Percentiles rank a stretch among this genome's conserved stretches.
These are phyloP conservation scores for Temnothorax rugatulus DNA, from an alignment of 2,888 invertebrate genomes.

Conservation along the genomic window DNA sequence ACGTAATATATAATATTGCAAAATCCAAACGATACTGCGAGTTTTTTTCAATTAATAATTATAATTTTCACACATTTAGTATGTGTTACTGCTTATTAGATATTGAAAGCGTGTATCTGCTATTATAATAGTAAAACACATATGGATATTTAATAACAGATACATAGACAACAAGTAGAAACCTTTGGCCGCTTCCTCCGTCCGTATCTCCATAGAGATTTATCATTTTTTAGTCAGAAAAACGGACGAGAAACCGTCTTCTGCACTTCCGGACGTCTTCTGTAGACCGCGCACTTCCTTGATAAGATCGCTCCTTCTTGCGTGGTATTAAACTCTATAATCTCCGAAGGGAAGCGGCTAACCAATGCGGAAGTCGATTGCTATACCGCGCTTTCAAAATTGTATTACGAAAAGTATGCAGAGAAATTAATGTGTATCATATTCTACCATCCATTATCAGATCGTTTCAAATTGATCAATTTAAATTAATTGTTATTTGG, in stretches of 20 bases:
- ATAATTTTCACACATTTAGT: neutral
- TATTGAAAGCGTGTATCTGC: neutral
- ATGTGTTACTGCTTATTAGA: neutral
- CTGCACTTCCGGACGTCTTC: slow-evolving; percentile 63
- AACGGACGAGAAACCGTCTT: slow-evolving; percentile 60
- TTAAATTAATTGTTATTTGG: neutral
- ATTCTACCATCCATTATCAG: neutral
- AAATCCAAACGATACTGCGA: neutral
- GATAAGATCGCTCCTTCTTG: slow-evolving; percentile 64
- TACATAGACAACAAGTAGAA: neutral
- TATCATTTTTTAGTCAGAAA: slow-evolving; percentile 36
- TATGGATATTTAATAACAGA: neutral
- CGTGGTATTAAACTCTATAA: slow-evolving; percentile 64
- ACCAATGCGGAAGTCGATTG: slow-evolving; percentile 76
- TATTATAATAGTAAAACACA: neutral
- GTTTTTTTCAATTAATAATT: neutral
- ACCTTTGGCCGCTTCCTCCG: slow-evolving; percentile 8
- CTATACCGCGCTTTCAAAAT: slow-evolving; percentile 33
- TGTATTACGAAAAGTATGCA: slow-evolving; percentile 29
- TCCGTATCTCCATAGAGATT: slow-evolving; percentile 38
- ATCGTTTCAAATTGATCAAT: neutral
- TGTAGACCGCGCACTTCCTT: slow-evolving; percentile 74
- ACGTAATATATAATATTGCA: neutral
- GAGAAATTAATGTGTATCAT: neutral
- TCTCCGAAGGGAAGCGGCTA: slow-evolving; percentile 80